These are phyloP conservation scores for Alloplasta piceator DNA, from an alignment of 2,888 invertebrate genomes.

Conservation along the genomic window DNA sequence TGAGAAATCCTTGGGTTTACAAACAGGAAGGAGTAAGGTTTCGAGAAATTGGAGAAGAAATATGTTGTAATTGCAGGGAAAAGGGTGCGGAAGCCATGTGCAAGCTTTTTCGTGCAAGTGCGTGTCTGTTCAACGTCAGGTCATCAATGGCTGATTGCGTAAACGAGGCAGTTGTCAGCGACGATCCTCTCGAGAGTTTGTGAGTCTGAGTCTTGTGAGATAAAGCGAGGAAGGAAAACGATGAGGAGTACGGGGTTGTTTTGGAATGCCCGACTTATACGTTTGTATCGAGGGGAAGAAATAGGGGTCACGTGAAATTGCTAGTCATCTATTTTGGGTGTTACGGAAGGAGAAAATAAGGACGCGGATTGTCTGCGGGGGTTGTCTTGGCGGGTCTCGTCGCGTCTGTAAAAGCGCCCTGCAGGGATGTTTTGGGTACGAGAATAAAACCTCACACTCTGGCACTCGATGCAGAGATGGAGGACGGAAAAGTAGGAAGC, in stretches of 20 bases:
- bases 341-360: conserved; percentile 55
- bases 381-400: conserved; percentile 49
- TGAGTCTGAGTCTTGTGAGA: neutral
- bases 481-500: conserved; percentile 34
- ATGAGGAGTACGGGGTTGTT: neutral
- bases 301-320: conserved; percentile 55
- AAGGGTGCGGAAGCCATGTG: conserved; percentile 47
- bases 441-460: conserved; percentile 68
- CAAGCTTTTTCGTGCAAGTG: conserved; percentile 4
- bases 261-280: conserved; percentile 7
- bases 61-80: neutral
- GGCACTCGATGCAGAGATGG: conserved; percentile 14
- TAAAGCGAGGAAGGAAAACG: neutral
- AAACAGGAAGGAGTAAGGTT: neutral
- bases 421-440: conserved; percentile 72
- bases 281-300: conserved; percentile 40
- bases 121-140: conserved; percentile 55
- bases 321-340: conserved; percentile 70
- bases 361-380: conserved; percentile 48
- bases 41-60: conserved; percentile 15
- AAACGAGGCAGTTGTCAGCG: conserved; percentile 39
- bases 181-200: conserved; percentile 8
- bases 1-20: too few relatives aligned
- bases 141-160: conserved; percentile 34
- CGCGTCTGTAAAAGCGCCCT: conserved; percentile 56